Base-by-base conservation (phyloP, 1,140 invertebrate genomes). In the Phymorhynchus buccinoides region DNA sequence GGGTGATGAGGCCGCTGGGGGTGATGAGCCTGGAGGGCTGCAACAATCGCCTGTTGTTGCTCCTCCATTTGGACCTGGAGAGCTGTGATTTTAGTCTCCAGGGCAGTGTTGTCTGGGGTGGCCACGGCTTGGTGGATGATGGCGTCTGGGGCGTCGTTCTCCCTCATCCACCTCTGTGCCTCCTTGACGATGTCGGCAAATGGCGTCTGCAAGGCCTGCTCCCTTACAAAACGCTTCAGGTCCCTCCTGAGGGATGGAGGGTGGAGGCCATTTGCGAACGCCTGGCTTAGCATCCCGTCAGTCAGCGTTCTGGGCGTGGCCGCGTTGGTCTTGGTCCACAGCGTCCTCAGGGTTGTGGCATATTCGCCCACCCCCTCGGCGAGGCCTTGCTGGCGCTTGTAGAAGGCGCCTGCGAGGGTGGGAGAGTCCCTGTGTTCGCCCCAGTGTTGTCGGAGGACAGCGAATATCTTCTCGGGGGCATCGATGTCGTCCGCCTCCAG, bases 91-190 rank as follows among this genome's bases (percentile, higher is more conserved):
- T n/a, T 12, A n/a, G 32, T n/a, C 27, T 35, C 27, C 1, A 71
- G 66, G 0, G 27, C 27, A 30, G 16, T n/a, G 9, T 9, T n/a
- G 27, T 71, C 27, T 7, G 32, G 0, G 66, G 66, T n/a, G 9
- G 66, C 32, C 9, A 27, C 12, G 1, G 27, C 32, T 32, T 75
- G 71, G 32, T 75, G 18, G 3, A 18, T 3, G n/a, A 18, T 22
- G 18, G n/a, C 14, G 7, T 66, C 12, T 0, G 30, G 12, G 7
- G n/a, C 18, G 30, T 22, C 32, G 16, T 75, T 35, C 32, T 75
- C 71, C 1, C 71, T 30, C 71, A 75, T 75, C 71, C 71, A 75
- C 9, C 71, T 30, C 71, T 75, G 71, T 9, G 71, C 71, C 71
- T 75, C 71, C 71, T 37, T 4, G 1, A 4, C 9, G 9, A 9